Conservation (phyloP, 2,888 invertebrate species). For the Cyclophora albipunctata region DNA sequence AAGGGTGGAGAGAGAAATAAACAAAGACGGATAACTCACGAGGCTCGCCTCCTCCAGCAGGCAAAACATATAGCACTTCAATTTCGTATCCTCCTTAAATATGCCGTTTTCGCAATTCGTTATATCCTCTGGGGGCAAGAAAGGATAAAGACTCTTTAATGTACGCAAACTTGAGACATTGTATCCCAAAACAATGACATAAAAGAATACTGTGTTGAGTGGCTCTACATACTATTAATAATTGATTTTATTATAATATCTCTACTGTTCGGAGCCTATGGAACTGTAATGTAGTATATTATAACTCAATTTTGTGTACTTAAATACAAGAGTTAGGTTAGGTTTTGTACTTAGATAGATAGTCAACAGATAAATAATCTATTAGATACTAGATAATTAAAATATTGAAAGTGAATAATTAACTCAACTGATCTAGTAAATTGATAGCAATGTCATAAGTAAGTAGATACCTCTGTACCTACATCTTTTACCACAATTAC, state of each 20-base stretch:
- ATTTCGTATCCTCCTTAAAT: conserved; percentile 71
- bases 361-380: too few species aligned
- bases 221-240: too few species aligned
- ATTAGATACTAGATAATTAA: too few species aligned
- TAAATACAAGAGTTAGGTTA: too few species aligned
- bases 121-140: conserved; percentile 70
- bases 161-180: conserved; percentile 49
- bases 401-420: too few species aligned
- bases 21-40: conserved; percentile 59
- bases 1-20: conserved; percentile 42
- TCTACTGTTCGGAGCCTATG: background rate
- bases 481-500: too few species aligned
- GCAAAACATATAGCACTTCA: conserved; percentile 75
- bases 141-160: conserved; percentile 63
- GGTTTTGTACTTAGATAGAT: too few species aligned
- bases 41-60: conserved; percentile 68
- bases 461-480: too few species aligned
- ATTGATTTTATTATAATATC: conserved; percentile 1
- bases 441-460: too few species aligned
- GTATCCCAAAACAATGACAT: conserved; percentile 37
- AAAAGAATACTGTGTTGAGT: background rate
- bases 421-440: too few species aligned
- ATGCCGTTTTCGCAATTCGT: conserved; percentile 72
- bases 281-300: too few species aligned
- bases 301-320: too few species aligned